Percentiles rank a stretch among this genome's conserved stretches.
Conservation (phyloP, 2,113 vertebrate genomes). For the Arizona elegans region DNA sequence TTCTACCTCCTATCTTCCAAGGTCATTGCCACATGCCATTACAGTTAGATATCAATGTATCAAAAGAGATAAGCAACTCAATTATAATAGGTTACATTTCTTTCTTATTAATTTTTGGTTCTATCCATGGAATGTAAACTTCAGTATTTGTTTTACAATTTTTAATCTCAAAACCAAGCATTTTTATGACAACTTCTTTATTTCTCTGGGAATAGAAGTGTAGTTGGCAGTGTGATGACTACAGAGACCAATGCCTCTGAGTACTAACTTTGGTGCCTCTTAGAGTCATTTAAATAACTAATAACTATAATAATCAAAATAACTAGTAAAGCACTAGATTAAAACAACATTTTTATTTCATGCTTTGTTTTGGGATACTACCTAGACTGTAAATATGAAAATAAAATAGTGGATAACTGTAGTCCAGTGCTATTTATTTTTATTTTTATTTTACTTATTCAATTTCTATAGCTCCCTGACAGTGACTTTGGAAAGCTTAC, state of each 20-base stretch:
- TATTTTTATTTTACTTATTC: neutral
- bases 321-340: neutral
- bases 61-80: neutral
- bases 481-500: neutral
- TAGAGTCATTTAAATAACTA: neutral
- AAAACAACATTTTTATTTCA: neutral
- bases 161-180: neutral
- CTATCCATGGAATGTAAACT: neutral
- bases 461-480: neutral
- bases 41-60: neutral
- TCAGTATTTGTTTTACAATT: neutral
- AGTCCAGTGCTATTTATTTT: neutral
- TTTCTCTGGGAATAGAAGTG: neutral
- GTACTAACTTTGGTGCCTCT: neutral
- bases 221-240: neutral
- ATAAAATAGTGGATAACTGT: neutral
- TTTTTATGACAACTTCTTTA: neutral
- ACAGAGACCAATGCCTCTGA: neutral
- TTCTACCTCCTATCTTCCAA: neutral
- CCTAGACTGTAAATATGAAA: neutral
- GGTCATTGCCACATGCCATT: neutral
- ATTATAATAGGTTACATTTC: neutral
- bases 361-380: neutral
- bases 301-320: neutral
- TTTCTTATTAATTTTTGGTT: neutral